A percentile compares a stretch with the other conserved stretches of the same genome.
Conservation (phyloP, 2,888 invertebrate species). For the Cephus pygmeus region DNA sequence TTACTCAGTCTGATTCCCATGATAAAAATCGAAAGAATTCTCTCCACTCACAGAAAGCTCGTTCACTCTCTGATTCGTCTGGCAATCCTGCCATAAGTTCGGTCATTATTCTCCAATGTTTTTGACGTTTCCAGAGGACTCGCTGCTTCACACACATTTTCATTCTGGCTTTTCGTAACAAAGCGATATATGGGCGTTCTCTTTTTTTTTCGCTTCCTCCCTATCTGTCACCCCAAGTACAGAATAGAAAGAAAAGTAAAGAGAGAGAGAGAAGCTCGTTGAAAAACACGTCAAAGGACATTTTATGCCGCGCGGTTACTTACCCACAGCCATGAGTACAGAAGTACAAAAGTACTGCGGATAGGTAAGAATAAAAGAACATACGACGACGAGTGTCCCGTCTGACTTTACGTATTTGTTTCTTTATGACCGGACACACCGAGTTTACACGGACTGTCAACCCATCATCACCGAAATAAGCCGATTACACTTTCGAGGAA, state of each 20-base stretch:
- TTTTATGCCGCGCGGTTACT: background rate
- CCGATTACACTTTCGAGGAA: background rate
- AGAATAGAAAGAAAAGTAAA: background rate
- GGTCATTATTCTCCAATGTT: background rate
- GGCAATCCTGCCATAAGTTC: background rate
- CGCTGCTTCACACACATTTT: background rate
- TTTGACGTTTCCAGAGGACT: background rate
- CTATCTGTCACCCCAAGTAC: background rate
- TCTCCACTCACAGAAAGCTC: background rate
- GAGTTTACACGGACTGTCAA: background rate
- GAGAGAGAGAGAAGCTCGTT: conserved; percentile 7
- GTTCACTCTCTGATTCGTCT: background rate
- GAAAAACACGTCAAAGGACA: background rate
- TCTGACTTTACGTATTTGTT: background rate
- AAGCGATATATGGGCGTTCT: background rate
- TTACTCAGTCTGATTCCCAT: background rate
- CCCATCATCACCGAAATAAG: background rate
- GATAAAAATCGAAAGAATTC: background rate
- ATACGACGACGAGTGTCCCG: background rate
- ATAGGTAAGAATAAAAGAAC: background rate
- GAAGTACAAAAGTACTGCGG: background rate
- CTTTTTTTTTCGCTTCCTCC: background rate
- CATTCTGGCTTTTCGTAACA: background rate
- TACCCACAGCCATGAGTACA: background rate
- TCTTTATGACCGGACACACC: background rate